A percentile compares a stretch with the other conserved stretches of the same genome.
These are phyloP conservation scores for Daphoenositta chrysoptera DNA, from an alignment of 2,113 vertebrate species.

Conservation along the genomic window DNA sequence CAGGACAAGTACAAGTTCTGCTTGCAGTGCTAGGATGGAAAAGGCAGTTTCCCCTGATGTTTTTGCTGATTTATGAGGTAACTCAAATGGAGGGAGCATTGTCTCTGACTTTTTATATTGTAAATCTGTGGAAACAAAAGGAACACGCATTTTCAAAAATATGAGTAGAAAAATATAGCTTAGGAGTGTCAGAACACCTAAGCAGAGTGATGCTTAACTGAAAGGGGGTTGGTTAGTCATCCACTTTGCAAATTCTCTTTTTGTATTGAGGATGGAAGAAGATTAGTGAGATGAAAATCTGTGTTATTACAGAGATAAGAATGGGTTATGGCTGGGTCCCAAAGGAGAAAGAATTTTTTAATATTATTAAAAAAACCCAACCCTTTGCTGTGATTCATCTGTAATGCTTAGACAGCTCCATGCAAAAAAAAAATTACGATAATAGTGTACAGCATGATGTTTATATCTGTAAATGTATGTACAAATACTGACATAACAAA, in stretches of 20 bases:
- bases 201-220: background rate
- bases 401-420: background rate
- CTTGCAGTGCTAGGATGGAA: background rate
- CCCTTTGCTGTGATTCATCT: background rate
- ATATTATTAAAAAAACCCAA: background rate
- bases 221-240: conserved; percentile 26
- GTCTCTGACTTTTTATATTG: background rate
- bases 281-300: conserved; percentile 31
- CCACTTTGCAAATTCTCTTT: conserved; percentile 5
- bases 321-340: background rate
- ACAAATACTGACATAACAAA: background rate
- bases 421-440: background rate
- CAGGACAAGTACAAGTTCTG: background rate
- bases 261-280: background rate
- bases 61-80: conserved; percentile 1
- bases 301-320: background rate
- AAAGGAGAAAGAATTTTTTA: background rate
- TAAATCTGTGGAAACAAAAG: conserved; percentile 31
- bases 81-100: background rate
- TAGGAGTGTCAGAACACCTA: background rate
- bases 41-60: background rate
- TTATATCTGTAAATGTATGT: background rate
- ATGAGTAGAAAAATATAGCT: background rate
- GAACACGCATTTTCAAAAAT: background rate
- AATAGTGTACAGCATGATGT: background rate